These are phyloP conservation scores for Zoanthus gigantus DNA, from an alignment of 92 coral and sea anemone species.

Conservation along the genomic window DNA sequence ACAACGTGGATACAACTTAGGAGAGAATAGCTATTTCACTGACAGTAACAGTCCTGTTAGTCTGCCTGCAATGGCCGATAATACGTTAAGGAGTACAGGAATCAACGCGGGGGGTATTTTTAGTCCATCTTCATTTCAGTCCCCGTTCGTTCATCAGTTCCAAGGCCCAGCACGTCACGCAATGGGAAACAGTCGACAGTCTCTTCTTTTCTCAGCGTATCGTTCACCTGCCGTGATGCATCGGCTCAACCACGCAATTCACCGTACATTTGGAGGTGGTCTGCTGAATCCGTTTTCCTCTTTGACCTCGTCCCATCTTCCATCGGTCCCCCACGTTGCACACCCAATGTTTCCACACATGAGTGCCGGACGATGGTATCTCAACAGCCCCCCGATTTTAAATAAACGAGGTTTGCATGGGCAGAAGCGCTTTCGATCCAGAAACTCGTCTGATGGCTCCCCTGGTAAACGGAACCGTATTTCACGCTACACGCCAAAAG, in stretches of 20 bases:
- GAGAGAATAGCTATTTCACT: slow-evolving; percentile 37
- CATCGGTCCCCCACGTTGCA: slow-evolving; percentile 27
- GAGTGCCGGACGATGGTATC: background rate
- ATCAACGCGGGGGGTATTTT: slow-evolving; percentile 8
- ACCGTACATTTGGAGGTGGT: background rate
- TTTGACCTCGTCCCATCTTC: slow-evolving; percentile 3
- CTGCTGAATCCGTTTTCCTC: background rate
- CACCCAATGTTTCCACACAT: slow-evolving; percentile 13
- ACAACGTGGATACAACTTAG: slow-evolving; percentile 21
- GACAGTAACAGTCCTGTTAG: slow-evolving; percentile 27
- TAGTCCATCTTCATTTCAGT: slow-evolving; percentile 3
- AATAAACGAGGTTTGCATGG: slow-evolving; percentile 2
- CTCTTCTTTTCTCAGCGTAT: slow-evolving; percentile 3
- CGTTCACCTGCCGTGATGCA: slow-evolving; percentile 16
- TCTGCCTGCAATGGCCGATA: background rate
- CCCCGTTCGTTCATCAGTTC: slow-evolving; percentile 37
- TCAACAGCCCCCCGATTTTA: background rate
- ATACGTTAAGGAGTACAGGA: background rate
- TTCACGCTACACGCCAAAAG: background rate
- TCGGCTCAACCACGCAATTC: slow-evolving; percentile 3
- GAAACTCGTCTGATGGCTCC: slow-evolving; percentile 18
- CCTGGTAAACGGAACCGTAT: slow-evolving; percentile 28
- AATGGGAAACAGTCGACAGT: slow-evolving; percentile 7
- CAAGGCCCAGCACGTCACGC: slow-evolving; percentile 6
- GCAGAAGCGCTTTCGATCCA: slow-evolving; percentile 13